These are phyloP conservation scores for Napeogenes inachia DNA, from an alignment of 2,888 invertebrate genomes.

Conservation along the genomic window DNA sequence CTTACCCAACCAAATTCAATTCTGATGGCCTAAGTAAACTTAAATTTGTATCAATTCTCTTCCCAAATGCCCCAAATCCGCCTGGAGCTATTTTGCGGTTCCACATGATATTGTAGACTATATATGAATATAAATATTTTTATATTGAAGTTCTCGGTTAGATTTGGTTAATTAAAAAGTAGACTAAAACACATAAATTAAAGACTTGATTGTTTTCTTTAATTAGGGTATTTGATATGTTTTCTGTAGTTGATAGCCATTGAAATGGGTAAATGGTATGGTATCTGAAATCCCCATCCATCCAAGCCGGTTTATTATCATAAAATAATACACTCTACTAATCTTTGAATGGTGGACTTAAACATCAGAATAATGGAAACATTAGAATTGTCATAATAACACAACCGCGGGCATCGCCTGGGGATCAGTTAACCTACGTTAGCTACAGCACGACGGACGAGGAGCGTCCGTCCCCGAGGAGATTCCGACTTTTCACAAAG, in stretches of 20 bases:
- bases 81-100: neutral
- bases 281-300: too few relatives aligned
- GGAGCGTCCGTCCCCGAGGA: slow-evolving; percentile 50
- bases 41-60: slow-evolving; percentile 45
- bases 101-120: neutral
- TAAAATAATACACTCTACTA: neutral
- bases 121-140: too few relatives aligned
- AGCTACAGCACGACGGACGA: slow-evolving; percentile 50
- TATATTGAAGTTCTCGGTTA: too few relatives aligned
- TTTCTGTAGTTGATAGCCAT: too few relatives aligned
- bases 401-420: slow-evolving; percentile 47
- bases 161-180: too few relatives aligned
- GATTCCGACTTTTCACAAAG: slow-evolving; percentile 72
- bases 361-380: slow-evolving; percentile 39
- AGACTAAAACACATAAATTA: too few relatives aligned
- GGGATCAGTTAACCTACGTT: slow-evolving; percentile 74
- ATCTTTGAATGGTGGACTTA: neutral
- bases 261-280: too few relatives aligned
- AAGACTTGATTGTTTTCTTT: too few relatives aligned
- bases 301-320: too few relatives aligned
- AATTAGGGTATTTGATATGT: too few relatives aligned
- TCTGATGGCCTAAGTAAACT: slow-evolving; percentile 60
- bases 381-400: slow-evolving; percentile 55
- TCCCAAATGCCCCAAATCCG: slow-evolving; percentile 15
- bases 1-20: slow-evolving; percentile 65